Base-by-base conservation (phyloP, 2,888 invertebrate genomes). In the Drosophila kambysellisi region DNA sequence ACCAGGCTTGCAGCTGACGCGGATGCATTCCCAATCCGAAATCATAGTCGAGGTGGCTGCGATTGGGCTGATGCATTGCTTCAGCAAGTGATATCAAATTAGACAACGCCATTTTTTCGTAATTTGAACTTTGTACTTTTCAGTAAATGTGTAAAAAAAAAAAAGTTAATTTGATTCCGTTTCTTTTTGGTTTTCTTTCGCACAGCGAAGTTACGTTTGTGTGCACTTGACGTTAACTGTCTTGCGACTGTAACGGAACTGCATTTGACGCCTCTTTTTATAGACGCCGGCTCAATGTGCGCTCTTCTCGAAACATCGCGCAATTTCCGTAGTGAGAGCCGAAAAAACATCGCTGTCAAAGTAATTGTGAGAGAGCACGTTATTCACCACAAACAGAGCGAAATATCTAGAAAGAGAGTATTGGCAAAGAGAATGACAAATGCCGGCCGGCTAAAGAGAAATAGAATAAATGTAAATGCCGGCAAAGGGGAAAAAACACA, bases 21-120 rank as follows among this genome's bases (percentile, higher is more conserved):
- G 82, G 92, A 73, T 91, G 76, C 39, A 92, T 73, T 30, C 92
- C 92, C 52, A 91, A 65, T 8, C 92, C 92, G 43, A 91, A 92
- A 37, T 86, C 82, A 65, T 92, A 84, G 30, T 69, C 39, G 29
- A 74, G 68, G 25, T 46, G 46, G 20, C 33, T 58, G 20, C 71
- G 81, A 3, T 15, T 17, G 6, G 71, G 74, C 56, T 71, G 76
- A 54, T 75, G 71, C 32, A 86, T 25, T 9, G 84, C 84, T 51
- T 86, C 86, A 43, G 82, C 74, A 61, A 86, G 60, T 9, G 82
- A 81, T 30, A 86, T 25, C 15, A 84, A 67, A 37, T 82, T 81
- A 0, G 86, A 83, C 6, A 84, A 53, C 70, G 83, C 71, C 83
- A 84, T 84, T 54, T 83, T 85, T n/a, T 29, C 12, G 7, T 25